A percentile compares a stretch with the other conserved stretches of the same genome.
Conservation (phyloP, 2,113 vertebrate species). For the Damaliscus lunatus region DNA sequence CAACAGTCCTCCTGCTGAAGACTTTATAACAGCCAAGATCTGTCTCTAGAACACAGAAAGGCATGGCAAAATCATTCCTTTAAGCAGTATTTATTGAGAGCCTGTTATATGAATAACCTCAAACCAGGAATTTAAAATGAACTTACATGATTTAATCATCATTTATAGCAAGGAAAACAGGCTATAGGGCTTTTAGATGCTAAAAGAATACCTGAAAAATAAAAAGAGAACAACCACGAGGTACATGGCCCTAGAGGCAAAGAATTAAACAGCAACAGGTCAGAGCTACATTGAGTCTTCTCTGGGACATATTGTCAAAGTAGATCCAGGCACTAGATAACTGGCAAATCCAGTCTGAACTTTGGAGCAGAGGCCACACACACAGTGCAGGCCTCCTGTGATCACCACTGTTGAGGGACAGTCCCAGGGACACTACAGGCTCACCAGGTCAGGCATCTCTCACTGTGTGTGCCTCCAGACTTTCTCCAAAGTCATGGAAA, state of each 20-base stretch:
- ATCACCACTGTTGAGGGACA: neutral
- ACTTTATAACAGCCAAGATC: conserved; percentile 34
- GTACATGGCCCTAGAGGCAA: neutral
- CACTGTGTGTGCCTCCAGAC: neutral
- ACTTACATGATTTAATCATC: neutral
- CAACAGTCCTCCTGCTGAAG: conserved; percentile 26
- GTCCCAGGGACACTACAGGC: neutral
- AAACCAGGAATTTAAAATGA: conserved; percentile 37
- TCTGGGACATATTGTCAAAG: neutral
- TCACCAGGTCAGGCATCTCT: neutral
- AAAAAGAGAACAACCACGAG: neutral
- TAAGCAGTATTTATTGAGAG: neutral
- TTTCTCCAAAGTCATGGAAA: neutral
- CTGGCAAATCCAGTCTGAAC: neutral
- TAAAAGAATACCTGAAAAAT: conserved; percentile 4
- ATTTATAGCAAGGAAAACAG: neutral
- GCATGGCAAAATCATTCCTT: neutral
- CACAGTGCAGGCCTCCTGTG: neutral
- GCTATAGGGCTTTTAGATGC: neutral
- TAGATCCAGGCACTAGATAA: neutral
- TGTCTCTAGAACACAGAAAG: conserved; percentile 7
- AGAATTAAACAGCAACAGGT: neutral
- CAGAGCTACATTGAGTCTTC: neutral
- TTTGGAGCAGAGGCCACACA: neutral
- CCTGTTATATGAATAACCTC: neutral